phyloP scores from a whole-genome alignment of 2,888 invertebrate species.

The Chironomus tentans region DNA sequence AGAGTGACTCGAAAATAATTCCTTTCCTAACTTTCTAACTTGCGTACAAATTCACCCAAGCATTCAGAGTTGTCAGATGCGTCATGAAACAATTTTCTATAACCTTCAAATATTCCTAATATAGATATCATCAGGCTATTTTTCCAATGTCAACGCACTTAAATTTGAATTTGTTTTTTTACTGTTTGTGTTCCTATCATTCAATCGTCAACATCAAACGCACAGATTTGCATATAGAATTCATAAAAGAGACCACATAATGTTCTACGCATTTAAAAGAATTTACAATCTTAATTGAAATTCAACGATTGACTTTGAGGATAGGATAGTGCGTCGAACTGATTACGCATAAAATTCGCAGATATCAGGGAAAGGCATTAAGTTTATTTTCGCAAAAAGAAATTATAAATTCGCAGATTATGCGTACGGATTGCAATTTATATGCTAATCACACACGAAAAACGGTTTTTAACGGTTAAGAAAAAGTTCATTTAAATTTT shows the following conservation, averaged over 20 bases:
- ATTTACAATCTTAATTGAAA: slow-evolving; percentile 2
- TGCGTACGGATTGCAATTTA: slow-evolving; percentile 15
- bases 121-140: no score
- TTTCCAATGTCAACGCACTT: background rate
- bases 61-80: no score
- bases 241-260: slow-evolving; percentile 4
- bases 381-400: background rate
- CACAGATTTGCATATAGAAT: slow-evolving; percentile 12
- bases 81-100: no score
- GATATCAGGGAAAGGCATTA: background rate
- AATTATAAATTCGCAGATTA: slow-evolving; percentile 1
- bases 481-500: no score
- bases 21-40: no score
- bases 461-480: no score
- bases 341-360: background rate
- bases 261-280: background rate
- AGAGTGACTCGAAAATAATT: no score
- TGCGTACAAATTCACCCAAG: no score
- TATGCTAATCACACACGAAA: slow-evolving; percentile 9
- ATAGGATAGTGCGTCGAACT: background rate
- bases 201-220: background rate
- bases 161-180: background rate
- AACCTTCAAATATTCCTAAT: no score
- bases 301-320: slow-evolving; percentile 1
- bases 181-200: background rate